phyloP scores from a whole-genome alignment of 2,113 vertebrate genomes.

The Zingel zingel region DNA sequence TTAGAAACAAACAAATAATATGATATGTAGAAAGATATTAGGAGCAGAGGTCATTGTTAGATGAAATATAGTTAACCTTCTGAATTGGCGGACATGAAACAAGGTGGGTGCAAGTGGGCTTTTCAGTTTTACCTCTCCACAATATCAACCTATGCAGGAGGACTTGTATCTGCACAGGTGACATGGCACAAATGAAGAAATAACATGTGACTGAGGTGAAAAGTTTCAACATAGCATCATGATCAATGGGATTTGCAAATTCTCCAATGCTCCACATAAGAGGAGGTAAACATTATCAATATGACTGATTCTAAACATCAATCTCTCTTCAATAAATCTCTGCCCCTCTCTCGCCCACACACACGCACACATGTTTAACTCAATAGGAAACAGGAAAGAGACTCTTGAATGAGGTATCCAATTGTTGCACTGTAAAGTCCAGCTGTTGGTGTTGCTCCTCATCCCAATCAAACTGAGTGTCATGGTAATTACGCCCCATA shows the following conservation, averaged over 20 bases:
- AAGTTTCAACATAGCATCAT: background rate
- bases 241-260: background rate
- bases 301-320: background rate
- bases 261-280: background rate
- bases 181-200: background rate
- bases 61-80: background rate
- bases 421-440: constrained; percentile 69
- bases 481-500: constrained; percentile 72
- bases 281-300: background rate
- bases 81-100: background rate
- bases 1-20: background rate
- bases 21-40: background rate
- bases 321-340: constrained; percentile 1
- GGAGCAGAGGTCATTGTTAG: background rate
- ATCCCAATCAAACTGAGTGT: constrained; percentile 56
- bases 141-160: background rate
- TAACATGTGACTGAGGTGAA: background rate
- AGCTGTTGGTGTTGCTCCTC: constrained; percentile 65
- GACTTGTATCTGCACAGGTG: background rate
- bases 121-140: background rate
- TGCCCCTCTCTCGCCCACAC: constrained; percentile 3
- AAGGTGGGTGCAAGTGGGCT: too few species aligned
- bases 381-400: constrained; percentile 59
- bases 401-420: constrained; percentile 59
- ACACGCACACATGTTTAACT: constrained; percentile 23